Base-by-base conservation (phyloP, 2,888 invertebrate species). In the Mesoligia furuncula region DNA sequence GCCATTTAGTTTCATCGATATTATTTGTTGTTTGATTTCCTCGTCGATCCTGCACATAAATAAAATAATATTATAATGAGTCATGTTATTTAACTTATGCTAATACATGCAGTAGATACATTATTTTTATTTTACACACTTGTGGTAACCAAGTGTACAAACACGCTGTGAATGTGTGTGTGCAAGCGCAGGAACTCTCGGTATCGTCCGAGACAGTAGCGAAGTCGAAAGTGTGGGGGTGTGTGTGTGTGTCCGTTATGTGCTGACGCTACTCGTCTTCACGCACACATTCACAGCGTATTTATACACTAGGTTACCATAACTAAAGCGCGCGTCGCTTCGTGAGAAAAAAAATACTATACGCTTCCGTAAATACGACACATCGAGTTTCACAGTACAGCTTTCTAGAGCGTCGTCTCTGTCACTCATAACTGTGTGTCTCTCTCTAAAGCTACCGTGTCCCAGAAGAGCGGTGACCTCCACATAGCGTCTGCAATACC, bases 1-100 rank as follows among this genome's bases (percentile, higher is more conserved):
- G 0, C 79, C 79, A 13, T 83, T 83, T 2, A 42, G 24, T 83
- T 79, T 79, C 84, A 79, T 45, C 0, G 79, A 51, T 15, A 79
- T 59, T 36, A 79, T 79, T 15, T 61, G 84, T 36, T 83, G 79
- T 45, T 79, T 79, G 1, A 77, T 24, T 7, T 77, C 57, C 13
- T 77, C 83, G 27, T 79, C 84, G 31, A 78, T 65, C 31, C 79
- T 79, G 51, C 13, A 51, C 3, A 73, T 13, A 1, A 54, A 64
- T 20, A 1, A 42, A 73, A 54, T 9, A 7, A 20, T 4, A 57
- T 8, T 51, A 78, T 9, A 62, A 9, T n/a, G n/a, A n/a, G n/a
- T n/a, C n/a, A n/a, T n/a, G n/a, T 20, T 1, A 1, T 6, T 42
- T 7, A 39, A 27, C n/a, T 20, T 27, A 66, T 0, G 9, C 54